A percentile compares a stretch with the other conserved stretches of the same genome.
Conservation (phyloP, 2,113 vertebrate genomes). For the Scartelaos histophorus region DNA sequence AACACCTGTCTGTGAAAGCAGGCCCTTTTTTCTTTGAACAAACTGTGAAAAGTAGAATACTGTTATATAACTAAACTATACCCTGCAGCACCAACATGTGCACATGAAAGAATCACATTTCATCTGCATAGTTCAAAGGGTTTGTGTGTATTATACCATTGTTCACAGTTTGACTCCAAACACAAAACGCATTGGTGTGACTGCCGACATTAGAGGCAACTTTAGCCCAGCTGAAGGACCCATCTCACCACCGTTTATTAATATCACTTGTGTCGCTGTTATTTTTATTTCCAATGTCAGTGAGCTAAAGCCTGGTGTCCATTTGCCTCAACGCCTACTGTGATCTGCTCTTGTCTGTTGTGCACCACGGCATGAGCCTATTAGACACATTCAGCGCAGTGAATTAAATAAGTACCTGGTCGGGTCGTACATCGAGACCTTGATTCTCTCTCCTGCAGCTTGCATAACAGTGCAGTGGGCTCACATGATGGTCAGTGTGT, state of each 20-base stretch:
- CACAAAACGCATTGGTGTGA: background rate
- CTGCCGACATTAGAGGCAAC: background rate
- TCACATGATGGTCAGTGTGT: background rate
- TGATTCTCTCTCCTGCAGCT: slow-evolving; percentile 2
- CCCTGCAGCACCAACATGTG: background rate
- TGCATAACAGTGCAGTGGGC: slow-evolving; percentile 6
- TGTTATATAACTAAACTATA: background rate
- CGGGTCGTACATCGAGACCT: slow-evolving; percentile 2
- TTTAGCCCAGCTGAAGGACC: background rate
- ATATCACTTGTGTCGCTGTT: background rate
- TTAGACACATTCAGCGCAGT: background rate
- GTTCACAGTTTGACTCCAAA: background rate
- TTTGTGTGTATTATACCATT: background rate
- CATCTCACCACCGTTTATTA: background rate
- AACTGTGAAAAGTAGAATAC: background rate
- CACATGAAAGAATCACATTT: slow-evolving; percentile 1
- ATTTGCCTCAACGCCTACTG: background rate
- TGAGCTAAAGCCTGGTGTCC: background rate
- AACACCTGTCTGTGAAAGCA: slow-evolving; percentile 2
- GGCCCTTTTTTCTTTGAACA: background rate
- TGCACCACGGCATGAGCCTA: background rate
- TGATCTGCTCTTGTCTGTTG: background rate
- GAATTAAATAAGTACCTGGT: background rate
- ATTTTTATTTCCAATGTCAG: background rate
- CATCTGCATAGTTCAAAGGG: background rate